Percentiles rank a stretch among this genome's conserved stretches.
phyloP scores from a whole-genome alignment of 2,113 vertebrate genomes.

The Ascaphus truei region DNA sequence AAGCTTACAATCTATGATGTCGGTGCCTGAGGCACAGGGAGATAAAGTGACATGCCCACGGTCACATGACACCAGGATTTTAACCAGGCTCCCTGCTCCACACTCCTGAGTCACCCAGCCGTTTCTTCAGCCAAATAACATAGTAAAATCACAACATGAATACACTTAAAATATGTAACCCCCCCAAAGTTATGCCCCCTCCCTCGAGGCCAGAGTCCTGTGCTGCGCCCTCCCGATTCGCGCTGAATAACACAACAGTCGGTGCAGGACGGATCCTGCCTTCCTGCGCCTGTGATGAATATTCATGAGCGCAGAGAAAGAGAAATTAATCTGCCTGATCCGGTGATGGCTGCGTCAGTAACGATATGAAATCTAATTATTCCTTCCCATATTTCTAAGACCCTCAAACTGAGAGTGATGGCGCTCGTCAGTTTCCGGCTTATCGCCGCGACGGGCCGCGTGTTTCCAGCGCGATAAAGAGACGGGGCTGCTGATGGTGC shows the following conservation, averaged over 20 bases:
- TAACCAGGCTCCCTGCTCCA: no score
- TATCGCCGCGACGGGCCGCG: constrained; percentile 53
- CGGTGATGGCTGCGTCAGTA: constrained; percentile 81
- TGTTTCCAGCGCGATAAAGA: constrained; percentile 54
- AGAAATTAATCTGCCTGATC: constrained; percentile 94
- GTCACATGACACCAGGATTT: no score
- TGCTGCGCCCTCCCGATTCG: background rate
- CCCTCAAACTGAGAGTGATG: constrained; percentile 65
- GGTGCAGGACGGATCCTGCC: constrained; percentile 16
- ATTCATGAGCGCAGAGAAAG: constrained; percentile 72
- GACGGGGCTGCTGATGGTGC: constrained; percentile 43
- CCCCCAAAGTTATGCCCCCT: background rate
- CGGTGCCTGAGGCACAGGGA: no score
- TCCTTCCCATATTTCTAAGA: constrained; percentile 88
- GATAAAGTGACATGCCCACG: no score
- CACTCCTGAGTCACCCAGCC: no score
- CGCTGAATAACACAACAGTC: background rate
- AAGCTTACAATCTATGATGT: no score
- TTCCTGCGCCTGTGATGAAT: constrained; percentile 79
- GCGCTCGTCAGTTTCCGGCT: constrained; percentile 51
- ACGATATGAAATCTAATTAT: constrained; percentile 99
- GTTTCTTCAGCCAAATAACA: background rate
- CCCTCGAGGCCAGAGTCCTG: background rate
- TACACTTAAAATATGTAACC: background rate
- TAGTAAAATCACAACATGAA: background rate